These are phyloP conservation scores for Threskiornis aethiopicus DNA, from an alignment of 2,797 vertebrate genomes.

Conservation along the genomic window DNA sequence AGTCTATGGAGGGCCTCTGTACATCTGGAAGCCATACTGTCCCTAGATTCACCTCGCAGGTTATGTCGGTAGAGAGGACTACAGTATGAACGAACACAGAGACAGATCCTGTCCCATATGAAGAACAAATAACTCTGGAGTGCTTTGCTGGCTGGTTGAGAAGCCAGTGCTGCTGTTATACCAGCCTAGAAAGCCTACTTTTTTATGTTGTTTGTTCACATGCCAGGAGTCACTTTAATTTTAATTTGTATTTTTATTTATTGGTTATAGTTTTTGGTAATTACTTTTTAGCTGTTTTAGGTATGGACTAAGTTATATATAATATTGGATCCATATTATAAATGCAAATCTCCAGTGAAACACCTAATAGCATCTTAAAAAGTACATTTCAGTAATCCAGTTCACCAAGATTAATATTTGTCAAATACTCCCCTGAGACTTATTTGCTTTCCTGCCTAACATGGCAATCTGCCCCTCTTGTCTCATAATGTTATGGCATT, in stretches of 20 bases:
- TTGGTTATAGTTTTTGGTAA: background rate
- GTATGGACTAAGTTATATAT: background rate
- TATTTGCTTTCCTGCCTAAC: background rate
- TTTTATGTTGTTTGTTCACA: background rate
- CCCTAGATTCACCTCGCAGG: background rate
- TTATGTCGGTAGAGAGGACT: background rate
- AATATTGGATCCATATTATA: background rate
- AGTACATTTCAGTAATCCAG: background rate
- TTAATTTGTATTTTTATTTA: background rate
- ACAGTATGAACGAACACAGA: background rate
- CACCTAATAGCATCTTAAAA: background rate
- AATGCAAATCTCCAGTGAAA: background rate
- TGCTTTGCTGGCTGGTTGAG: background rate
- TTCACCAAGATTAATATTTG: background rate
- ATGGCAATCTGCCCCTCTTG: background rate
- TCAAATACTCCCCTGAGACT: background rate
- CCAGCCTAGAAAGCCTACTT: background rate
- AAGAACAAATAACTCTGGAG: background rate
- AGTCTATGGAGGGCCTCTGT: background rate
- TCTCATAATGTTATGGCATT: background rate
- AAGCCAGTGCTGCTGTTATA: background rate
- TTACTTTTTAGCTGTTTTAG: background rate
- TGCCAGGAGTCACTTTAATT: background rate
- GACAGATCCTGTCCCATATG: background rate
- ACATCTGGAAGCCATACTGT: background rate